These are phyloP conservation scores for Myopa testacea DNA, from an alignment of 2,888 invertebrate species.

Conservation along the genomic window DNA sequence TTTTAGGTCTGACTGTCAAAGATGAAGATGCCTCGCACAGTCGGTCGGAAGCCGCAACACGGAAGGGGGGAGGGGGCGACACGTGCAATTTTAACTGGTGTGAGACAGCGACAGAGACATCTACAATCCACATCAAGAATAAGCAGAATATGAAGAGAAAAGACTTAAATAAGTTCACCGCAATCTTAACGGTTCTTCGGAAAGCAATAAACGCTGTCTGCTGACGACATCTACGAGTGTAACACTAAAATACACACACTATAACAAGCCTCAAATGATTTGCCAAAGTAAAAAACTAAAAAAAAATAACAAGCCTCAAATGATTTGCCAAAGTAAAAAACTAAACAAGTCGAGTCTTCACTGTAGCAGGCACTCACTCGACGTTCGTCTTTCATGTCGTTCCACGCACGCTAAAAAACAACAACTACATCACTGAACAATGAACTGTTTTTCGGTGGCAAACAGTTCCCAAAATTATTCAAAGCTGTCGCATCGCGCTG, in stretches of 20 bases:
- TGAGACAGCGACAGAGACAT: no score
- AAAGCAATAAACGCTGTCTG: not conserved
- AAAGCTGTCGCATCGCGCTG: not conserved
- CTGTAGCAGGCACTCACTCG: not conserved
- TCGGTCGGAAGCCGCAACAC: not conserved
- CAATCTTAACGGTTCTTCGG: not conserved
- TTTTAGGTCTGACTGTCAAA: no score
- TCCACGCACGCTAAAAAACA: not conserved
- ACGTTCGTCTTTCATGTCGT: not conserved
- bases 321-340: no score
- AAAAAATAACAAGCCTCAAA: no score
- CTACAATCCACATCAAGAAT: no score
- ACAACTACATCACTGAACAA: not conserved
- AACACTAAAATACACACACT: no score
- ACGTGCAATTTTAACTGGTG: not conserved
- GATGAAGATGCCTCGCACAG: no score
- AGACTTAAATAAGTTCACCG: not conserved
- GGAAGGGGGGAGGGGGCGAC: not conserved
- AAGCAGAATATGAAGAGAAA: no score
- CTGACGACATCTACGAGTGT: no score
- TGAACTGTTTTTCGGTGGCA: not conserved
- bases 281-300: no score
- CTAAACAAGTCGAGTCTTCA: not conserved
- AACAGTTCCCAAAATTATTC: conserved; percentile 24
- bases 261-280: no score